phyloP scores from a whole-genome alignment of 1,140 invertebrate species.

The Lepidurus couesii region DNA sequence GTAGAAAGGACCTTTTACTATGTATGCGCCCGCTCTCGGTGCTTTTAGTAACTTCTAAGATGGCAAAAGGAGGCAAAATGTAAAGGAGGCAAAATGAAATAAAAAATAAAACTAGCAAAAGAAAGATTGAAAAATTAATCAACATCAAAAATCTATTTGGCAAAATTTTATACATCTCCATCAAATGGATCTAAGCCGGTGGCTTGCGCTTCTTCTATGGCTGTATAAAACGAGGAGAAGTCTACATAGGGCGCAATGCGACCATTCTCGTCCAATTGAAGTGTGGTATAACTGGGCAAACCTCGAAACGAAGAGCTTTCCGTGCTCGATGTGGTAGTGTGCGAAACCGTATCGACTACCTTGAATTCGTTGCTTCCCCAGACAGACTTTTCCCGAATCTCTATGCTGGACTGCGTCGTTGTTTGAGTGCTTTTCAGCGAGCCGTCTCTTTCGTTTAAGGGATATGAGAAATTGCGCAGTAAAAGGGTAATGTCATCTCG shows the following conservation, averaged over 20 bases:
- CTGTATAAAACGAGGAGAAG: conserved; percentile 73
- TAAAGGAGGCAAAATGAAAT: too few relatives aligned
- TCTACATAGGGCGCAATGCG: conserved; percentile 75
- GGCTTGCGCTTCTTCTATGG: conserved; percentile 54
- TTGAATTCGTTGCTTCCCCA: background rate
- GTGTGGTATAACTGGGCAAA: conserved; percentile 38
- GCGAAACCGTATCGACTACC: conserved; percentile 33
- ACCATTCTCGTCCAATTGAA: conserved; percentile 53
- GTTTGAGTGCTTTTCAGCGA: conserved; percentile 46
- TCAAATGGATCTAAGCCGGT: conserved; percentile 36
- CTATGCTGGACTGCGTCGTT: conserved; percentile 36
- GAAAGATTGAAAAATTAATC: too few relatives aligned
- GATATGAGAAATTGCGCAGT: conserved; percentile 79
- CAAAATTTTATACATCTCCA: background rate
- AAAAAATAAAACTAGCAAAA: too few relatives aligned
- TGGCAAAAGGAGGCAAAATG: too few relatives aligned
- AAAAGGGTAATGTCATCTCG: conserved; percentile 76
- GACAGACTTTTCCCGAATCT: conserved; percentile 12
- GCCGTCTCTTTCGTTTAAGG: conserved; percentile 47
- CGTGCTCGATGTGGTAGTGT: conserved; percentile 38
- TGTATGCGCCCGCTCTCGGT: too few relatives aligned
- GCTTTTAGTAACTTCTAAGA: too few relatives aligned
- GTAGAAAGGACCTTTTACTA: too few relatives aligned
- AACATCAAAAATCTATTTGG: background rate
- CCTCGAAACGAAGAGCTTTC: conserved; percentile 31